phyloP scores from a whole-genome alignment of 1,140 invertebrate genomes.

The Sinonovacula constricta region DNA sequence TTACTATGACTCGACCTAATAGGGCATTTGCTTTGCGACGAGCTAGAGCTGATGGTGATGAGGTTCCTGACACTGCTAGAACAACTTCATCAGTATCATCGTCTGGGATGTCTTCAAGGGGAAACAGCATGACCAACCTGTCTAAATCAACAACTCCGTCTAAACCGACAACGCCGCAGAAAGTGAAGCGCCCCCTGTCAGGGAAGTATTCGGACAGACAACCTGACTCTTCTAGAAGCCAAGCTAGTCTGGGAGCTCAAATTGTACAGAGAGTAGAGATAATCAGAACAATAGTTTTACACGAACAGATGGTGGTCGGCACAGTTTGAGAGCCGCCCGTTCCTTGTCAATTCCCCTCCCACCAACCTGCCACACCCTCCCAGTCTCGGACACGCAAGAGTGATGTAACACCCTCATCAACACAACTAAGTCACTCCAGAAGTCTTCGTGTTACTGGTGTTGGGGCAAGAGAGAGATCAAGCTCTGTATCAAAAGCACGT shows the following conservation, averaged over 20 bases:
- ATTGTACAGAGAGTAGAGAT: constrained; percentile 68
- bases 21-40: constrained; percentile 79
- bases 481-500: constrained; percentile 58
- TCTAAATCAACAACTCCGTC: constrained; percentile 48
- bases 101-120: constrained; percentile 40
- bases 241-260: constrained; percentile 69
- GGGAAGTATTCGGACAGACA: constrained; percentile 31
- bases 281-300: constrained; percentile 79
- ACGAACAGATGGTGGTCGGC: constrained; percentile 83
- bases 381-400: constrained; percentile 10
- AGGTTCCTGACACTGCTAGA: constrained; percentile 56
- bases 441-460: constrained; percentile 68
- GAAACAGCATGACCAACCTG: constrained; percentile 42
- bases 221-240: constrained; percentile 24
- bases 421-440: constrained; percentile 32
- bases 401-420: constrained; percentile 19
- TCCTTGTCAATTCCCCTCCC: constrained; percentile 51
- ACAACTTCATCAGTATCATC: constrained; percentile 44
- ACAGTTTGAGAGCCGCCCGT: constrained; percentile 81
- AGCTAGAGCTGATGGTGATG: constrained; percentile 72
- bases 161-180: constrained; percentile 40
- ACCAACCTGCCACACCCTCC: constrained; percentile 13
- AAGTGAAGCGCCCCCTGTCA: constrained; percentile 42
- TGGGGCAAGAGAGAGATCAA: constrained; percentile 51
- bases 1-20: constrained; percentile 78